Percentiles rank a stretch among this genome's conserved stretches.
phyloP scores from a whole-genome alignment of 2,888 invertebrate species.

The Cloeon dipterum region DNA sequence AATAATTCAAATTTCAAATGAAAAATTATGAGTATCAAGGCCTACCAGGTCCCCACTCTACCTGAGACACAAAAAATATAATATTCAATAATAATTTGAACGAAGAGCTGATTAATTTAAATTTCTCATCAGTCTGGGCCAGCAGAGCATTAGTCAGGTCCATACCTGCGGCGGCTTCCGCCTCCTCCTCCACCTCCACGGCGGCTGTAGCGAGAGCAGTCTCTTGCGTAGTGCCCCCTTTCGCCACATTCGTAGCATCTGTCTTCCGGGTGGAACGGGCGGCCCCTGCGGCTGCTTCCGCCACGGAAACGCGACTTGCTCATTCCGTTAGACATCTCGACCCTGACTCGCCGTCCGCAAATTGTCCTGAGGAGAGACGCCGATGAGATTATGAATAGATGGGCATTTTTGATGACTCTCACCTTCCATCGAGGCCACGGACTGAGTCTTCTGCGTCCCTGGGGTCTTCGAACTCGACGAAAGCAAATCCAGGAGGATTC shows the following conservation, averaged over 20 bases:
- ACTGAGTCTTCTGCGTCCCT: slow-evolving; percentile 85
- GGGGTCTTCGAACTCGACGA: slow-evolving; percentile 82
- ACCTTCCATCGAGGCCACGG: slow-evolving; percentile 29
- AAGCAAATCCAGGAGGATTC: slow-evolving; percentile 87
- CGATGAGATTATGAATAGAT: no score
- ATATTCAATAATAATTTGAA: no score
- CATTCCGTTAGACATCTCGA: slow-evolving; percentile 80
- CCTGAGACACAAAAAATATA: no score
- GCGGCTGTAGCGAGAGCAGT: slow-evolving; percentile 47
- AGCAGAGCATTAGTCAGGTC: no score
- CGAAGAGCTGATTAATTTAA: no score
- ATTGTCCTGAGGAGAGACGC: slow-evolving; percentile 34
- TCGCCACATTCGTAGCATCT: slow-evolving; percentile 89
- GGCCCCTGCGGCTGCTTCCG: slow-evolving; percentile 23
- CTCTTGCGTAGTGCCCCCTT: slow-evolving; percentile 79
- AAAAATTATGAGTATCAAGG: no score
- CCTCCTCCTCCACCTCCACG: slow-evolving; percentile 18
- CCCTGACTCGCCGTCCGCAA: slow-evolving; percentile 73
- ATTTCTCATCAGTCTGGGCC: no score
- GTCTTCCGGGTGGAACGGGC: slow-evolving; percentile 72
- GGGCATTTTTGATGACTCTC: no score
- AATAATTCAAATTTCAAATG: no score
- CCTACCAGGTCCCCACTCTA: no score
- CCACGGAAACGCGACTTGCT: slow-evolving; percentile 10
- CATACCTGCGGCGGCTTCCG: slow-evolving; percentile 10